Conservation (phyloP, 2,888 invertebrate species). For the Anticlea derivata region DNA sequence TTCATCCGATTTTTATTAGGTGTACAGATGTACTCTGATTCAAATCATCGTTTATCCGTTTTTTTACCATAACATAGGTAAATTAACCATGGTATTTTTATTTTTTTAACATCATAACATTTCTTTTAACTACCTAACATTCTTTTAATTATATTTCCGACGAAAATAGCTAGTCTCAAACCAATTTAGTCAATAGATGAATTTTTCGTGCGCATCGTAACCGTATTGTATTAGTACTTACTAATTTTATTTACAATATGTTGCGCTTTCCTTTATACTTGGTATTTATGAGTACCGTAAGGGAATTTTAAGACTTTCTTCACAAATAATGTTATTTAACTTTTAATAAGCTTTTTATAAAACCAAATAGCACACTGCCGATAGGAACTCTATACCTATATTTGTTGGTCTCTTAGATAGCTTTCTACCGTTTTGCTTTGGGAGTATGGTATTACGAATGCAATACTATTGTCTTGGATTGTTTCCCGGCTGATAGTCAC, state of each 20-base stretch:
- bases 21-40: conserved; percentile 37
- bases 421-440: conserved; percentile 13
- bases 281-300: conserved; percentile 19
- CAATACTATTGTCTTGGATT: conserved; percentile 36
- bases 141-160: conserved; percentile 48
- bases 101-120: conserved; percentile 38
- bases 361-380: conserved; percentile 2
- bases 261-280: conserved; percentile 32
- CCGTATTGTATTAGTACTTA: conserved; percentile 17
- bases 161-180: conserved; percentile 79
- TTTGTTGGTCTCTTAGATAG: background rate
- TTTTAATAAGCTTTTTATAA: background rate
- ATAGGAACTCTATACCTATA: background rate
- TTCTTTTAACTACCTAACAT: conserved; percentile 42
- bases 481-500: conserved; percentile 85
- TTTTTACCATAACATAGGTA: conserved; percentile 22
- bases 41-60: conserved; percentile 25
- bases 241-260: conserved; percentile 19
- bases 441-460: conserved; percentile 14
- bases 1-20: conserved; percentile 50
- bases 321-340: background rate
- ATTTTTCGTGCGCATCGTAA: conserved; percentile 17
- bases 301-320: background rate
- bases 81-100: conserved; percentile 22
- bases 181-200: conserved; percentile 33